phyloP scores from a whole-genome alignment of 2,113 vertebrate species.

The Crocuta crocuta region DNA sequence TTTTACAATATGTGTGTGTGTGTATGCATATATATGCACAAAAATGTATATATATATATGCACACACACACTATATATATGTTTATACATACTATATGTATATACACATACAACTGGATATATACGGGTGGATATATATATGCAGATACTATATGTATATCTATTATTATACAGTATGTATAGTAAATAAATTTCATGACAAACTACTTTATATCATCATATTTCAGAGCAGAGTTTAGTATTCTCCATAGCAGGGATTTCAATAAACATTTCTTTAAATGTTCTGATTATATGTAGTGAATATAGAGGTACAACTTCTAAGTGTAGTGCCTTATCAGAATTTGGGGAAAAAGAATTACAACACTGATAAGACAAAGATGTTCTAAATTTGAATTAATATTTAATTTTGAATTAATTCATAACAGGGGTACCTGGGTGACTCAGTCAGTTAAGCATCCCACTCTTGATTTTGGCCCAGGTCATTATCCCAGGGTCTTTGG shows the following conservation, averaged over 20 bases:
- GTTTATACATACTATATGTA: too few species aligned
- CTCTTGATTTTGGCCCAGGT: too few species aligned
- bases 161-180: too few species aligned
- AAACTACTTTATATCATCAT: not conserved
- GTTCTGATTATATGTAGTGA: not conserved
- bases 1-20: not conserved
- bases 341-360: not conserved
- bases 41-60: not conserved
- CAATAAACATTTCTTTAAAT: not conserved
- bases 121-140: too few species aligned
- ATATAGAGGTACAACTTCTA: not conserved
- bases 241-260: not conserved
- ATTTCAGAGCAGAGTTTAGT: not conserved
- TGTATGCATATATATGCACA: not conserved
- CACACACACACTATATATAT: not conserved
- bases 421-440: too few species aligned
- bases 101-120: too few species aligned
- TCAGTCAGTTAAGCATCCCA: too few species aligned
- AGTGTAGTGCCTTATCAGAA: not conserved
- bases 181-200: not conserved
- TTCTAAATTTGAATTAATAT: not conserved
- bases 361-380: not conserved
- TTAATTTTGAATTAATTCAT: not conserved
- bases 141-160: too few species aligned
- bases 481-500: too few species aligned